Evolutionary conservation across 2,113 vertebrate species (phyloP), one percentile per base, ranked within the genome.

Genomic region (Eidolon helvum): DNA sequence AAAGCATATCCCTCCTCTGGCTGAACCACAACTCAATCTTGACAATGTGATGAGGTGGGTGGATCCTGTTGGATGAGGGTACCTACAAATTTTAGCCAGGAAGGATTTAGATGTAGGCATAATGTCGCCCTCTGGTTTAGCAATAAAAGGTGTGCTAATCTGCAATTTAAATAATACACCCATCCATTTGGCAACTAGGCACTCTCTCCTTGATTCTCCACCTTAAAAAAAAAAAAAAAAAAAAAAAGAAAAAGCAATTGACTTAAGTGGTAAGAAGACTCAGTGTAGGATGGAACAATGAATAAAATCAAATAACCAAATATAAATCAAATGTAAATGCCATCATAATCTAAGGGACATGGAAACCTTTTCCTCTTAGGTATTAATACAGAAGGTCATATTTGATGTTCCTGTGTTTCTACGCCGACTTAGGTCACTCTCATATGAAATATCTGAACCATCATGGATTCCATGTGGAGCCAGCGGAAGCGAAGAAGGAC

Each of bases 81-180:
- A 95, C 15, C 91, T 86, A 63, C 19, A 68, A 74, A 66, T 66
- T 77, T 96, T 40, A 94, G 82, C 57, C 53, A 87, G 65, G 78
- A 95, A 95, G 50, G 84, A 96, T 93, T 96, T 77, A 71, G 90
- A 95, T 22, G 57, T 30, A 96, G 83, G 22, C n/a, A 77, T 87
- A 65, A 53, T 61, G 53, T 97, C 75, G 85, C n/a, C 43, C 59
- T 91, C 66, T 74, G 71, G 35, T 35, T 95, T 84, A 95, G 95
- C 93, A 97, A 96, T 87, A 97, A 72, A 78, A 82, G 78, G 21
- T 1, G 12, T 35, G 50, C 72, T 87, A 22, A 92, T 89, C 92
- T 91, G 66, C 96, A 86, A 86, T 88, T 90, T 94, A 82, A 92
- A 85, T 28, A 26, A 4, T 91, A 94, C 66, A 79, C 90, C 85